Evolutionary conservation across 2,888 invertebrate species (phyloP), one percentile per base, ranked within the genome.

Genomic region (Tipula unca): DNA sequence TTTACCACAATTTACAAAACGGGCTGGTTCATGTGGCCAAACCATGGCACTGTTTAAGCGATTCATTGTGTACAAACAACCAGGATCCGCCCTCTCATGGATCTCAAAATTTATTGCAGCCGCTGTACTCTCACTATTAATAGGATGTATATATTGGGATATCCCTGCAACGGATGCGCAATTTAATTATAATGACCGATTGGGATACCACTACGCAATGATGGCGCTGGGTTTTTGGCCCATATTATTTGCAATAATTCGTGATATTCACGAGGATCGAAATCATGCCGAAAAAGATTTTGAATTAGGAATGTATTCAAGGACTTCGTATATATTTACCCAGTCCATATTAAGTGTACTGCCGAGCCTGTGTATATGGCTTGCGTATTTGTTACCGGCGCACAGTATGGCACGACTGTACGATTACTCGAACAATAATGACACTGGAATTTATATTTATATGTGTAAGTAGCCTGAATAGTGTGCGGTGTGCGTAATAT

Each of bases 91-190:
- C 87, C 93, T 96, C 0, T 94, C 94, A 87, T 95, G 97, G 92
- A 93, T 97, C 42, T 94, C 94, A 82, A 93, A 96, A 87, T 93
- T 97, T 13, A 92, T 97, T 25, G 92, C 96, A 17, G 95, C 97
- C 0, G 96, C 95, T 0, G 93, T 96, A 87, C 93, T 98, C 89
- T 97, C 98, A 2, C 92, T 98, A 85, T 92, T 96, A 87, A 93
- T 96, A 39, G 98, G 98, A 69, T 95, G 96, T 87, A 94, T 97
- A 88, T 98, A 96, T 90, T 97, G 97, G 97, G 96, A 97, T 89
- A 93, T 97, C 3, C 95, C 96, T 0, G 92, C 94, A 48, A 94
- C 95, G 3, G 96, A 96, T 90, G 92, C 94, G 1, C 94, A 95
- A 91, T 89, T 96, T 85, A 93, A 93, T 69, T 93, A 95, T 88